Percentiles rank a stretch among this genome's conserved stretches.
These are phyloP conservation scores for Parnassius orleans DNA, from an alignment of 2,888 invertebrate species.

Conservation along the genomic window DNA sequence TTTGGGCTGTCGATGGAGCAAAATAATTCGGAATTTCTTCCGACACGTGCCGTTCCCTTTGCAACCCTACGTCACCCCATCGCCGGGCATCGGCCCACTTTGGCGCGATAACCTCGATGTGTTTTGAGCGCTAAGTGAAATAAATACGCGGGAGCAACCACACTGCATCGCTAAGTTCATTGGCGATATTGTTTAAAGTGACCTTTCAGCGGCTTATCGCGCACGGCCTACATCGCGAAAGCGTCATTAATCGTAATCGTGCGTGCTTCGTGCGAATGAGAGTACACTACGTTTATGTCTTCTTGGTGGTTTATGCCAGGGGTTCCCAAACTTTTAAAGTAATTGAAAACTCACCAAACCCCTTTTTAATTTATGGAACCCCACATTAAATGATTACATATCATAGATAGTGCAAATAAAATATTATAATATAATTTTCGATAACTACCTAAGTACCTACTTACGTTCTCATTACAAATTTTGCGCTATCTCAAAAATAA, in stretches of 20 bases:
- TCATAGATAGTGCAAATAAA: no score
- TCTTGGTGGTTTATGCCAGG: no score
- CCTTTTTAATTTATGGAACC: no score
- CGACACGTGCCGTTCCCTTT: constrained; percentile 5
- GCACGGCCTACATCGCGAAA: constrained; percentile 2
- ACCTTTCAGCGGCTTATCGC: constrained; percentile 10
- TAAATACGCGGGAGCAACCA: neutral
- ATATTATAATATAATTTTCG: no score
- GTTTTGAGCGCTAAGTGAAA: constrained; percentile 9
- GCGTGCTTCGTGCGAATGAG: neutral
- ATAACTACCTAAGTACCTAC: no score
- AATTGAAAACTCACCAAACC: no score
- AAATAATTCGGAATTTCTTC: neutral
- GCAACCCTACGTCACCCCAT: neutral
- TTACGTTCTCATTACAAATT: no score
- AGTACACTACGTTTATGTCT: neutral
- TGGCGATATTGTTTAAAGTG: constrained; percentile 4
- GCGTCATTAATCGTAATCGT: neutral
- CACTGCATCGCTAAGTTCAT: constrained; percentile 10
- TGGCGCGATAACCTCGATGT: constrained; percentile 4
- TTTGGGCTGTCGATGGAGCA: no score
- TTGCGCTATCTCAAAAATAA: no score
- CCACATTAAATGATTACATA: no score
- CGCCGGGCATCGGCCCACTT: constrained; percentile 1
- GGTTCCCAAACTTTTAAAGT: no score